phyloP scores from a whole-genome alignment of 2,888 invertebrate genomes.

The Achlya flavicornis region DNA sequence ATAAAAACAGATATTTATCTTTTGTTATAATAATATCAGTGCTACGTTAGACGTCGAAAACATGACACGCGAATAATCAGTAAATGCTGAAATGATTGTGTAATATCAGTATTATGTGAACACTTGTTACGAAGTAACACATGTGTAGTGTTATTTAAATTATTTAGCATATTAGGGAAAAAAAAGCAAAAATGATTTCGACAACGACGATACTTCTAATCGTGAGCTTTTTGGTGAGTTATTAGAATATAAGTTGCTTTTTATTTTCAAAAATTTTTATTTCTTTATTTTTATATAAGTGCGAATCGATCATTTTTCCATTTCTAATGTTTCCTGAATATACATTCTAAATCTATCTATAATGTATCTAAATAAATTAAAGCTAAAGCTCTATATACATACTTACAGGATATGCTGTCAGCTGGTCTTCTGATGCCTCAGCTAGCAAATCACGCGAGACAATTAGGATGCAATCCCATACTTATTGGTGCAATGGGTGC shows the following conservation, averaged over 20 bases:
- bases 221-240: conserved; percentile 52
- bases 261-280: no score
- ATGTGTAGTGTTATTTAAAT: not conserved
- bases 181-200: conserved; percentile 28
- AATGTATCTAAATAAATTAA: not conserved
- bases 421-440: conserved; percentile 47
- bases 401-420: conserved; percentile 49
- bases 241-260: not conserved
- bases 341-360: no score
- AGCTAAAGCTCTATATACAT: not conserved
- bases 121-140: conserved; percentile 2
- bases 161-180: not conserved
- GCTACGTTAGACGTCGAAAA: not conserved
- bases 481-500: conserved; percentile 80
- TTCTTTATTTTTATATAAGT: not conserved
- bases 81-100: not conserved
- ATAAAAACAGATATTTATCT: not conserved
- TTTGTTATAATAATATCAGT: not conserved
- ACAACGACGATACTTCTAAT: conserved; percentile 36
- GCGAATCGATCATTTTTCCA: no score
- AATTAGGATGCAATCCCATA: conserved; percentile 79
- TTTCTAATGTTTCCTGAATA: no score
- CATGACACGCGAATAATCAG: not conserved
- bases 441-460: conserved; percentile 63
- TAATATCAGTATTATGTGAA: conserved; percentile 7